Conservation (phyloP, 1,140 invertebrate genomes). For the Matsumurasca onukii region DNA sequence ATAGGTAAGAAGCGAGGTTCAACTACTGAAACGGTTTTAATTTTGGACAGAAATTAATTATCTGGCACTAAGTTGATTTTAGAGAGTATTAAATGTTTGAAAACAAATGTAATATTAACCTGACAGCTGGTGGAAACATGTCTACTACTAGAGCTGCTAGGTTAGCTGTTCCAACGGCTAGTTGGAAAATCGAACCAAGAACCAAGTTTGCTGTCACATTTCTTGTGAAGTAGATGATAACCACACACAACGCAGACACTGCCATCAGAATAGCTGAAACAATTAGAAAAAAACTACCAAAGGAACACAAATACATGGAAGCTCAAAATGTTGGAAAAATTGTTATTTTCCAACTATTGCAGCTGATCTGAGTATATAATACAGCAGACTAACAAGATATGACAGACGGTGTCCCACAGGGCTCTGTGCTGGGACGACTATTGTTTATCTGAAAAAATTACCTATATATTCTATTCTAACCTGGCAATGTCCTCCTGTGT, state of each 20-base stretch:
- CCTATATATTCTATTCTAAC: slow-evolving; percentile 32
- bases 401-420: too few species aligned
- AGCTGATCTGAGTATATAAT: neutral
- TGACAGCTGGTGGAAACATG: slow-evolving; percentile 55
- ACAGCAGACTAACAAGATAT: too few species aligned
- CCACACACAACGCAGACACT: slow-evolving; percentile 32
- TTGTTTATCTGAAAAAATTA: too few species aligned
- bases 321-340: neutral
- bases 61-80: too few species aligned
- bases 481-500: slow-evolving; percentile 35
- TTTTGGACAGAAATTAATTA: too few species aligned
- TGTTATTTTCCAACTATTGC: neutral
- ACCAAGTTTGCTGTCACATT: slow-evolving; percentile 52
- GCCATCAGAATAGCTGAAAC: slow-evolving; percentile 33
- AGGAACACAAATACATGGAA: neutral
- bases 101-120: too few species aligned
- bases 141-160: slow-evolving; percentile 57
- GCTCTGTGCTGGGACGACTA: too few species aligned
- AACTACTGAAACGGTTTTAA: too few species aligned
- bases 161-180: slow-evolving; percentile 57
- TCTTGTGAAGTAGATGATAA: slow-evolving; percentile 53
- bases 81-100: too few species aligned
- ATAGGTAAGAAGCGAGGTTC: too few species aligned
- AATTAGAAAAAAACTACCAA: neutral
- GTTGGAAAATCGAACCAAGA: slow-evolving; percentile 55